Evolutionary conservation across 2,888 invertebrate genomes (phyloP).

Genomic region (Drosophila mimica): DNA sequence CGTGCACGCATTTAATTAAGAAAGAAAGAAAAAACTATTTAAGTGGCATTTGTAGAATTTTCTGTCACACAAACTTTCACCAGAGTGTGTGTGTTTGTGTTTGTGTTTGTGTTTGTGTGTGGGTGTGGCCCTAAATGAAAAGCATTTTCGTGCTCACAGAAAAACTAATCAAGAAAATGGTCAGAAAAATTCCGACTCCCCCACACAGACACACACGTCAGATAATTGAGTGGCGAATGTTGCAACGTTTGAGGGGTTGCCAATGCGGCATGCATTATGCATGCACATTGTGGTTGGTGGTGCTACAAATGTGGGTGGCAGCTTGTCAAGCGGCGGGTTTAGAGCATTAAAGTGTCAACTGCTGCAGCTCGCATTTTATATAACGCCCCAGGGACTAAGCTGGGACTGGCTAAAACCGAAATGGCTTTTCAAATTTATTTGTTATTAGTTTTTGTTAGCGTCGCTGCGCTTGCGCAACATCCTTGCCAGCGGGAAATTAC

Average conservation of each 20-base stretch:
- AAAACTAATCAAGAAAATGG: constrained; percentile 59
- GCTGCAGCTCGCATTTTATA: constrained; percentile 21
- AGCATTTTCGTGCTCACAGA: constrained; percentile 38
- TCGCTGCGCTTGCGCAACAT: constrained; percentile 67
- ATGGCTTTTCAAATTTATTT: constrained; percentile 30
- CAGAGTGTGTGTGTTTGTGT: constrained; percentile 10
- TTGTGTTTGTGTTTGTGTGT: constrained; percentile 18
- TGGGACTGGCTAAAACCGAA: constrained; percentile 14
- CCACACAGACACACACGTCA: constrained; percentile 5
- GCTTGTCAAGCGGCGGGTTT: constrained; percentile 28
- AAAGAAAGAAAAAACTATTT: constrained; percentile 10
- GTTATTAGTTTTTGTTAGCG: constrained; percentile 8
- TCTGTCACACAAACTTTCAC: constrained; percentile 50
- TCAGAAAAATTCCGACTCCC: constrained; percentile 33
- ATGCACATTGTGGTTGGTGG: constrained; percentile 14
- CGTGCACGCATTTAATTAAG: constrained; percentile 56
- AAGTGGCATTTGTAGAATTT: constrained; percentile 52
- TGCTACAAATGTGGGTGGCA: constrained; percentile 41
- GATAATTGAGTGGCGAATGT: constrained; percentile 67
- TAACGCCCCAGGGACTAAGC: constrained; percentile 40
- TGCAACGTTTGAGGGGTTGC: constrained; percentile 34
- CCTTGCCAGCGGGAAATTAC: constrained; percentile 67
- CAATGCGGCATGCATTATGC: constrained; percentile 41
- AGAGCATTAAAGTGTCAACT: constrained; percentile 29
- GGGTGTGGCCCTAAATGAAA: constrained; percentile 40